Evolutionary conservation across 2,113 vertebrate genomes (phyloP).

Genomic region (Odocoileus hemionus): DNA sequence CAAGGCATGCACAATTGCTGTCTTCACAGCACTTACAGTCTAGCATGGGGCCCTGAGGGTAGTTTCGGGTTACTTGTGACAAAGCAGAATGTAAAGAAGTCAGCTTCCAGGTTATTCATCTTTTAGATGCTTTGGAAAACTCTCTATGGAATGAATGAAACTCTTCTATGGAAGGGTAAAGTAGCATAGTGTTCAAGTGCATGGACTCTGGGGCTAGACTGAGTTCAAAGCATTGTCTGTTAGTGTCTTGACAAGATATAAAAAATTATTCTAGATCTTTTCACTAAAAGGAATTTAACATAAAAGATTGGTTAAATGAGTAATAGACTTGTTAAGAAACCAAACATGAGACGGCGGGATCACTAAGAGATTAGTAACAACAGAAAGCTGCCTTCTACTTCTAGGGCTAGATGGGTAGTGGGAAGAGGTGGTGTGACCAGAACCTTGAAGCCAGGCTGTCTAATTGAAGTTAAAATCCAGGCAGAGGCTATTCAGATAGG

Average conservation of each 20-base stretch:
- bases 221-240: background rate
- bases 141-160: background rate
- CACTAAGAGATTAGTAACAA: background rate
- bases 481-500: background rate
- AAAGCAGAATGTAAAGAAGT: background rate
- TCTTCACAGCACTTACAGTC: background rate
- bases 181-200: background rate
- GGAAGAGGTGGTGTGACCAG: background rate
- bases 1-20: background rate
- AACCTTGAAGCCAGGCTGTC: background rate
- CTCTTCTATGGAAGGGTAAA: background rate
- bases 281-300: background rate
- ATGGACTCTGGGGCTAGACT: background rate
- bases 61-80: background rate
- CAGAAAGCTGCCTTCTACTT: background rate
- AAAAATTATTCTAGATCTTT: background rate
- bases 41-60: background rate
- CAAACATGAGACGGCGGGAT: background rate
- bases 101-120: background rate
- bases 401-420: background rate
- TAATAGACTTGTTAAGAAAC: background rate
- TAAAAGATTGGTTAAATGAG: background rate
- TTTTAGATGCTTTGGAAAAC: background rate
- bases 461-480: background rate
- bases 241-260: background rate